Base-by-base conservation (phyloP, 1,140 invertebrate genomes). In the Adelges cooleyi region DNA sequence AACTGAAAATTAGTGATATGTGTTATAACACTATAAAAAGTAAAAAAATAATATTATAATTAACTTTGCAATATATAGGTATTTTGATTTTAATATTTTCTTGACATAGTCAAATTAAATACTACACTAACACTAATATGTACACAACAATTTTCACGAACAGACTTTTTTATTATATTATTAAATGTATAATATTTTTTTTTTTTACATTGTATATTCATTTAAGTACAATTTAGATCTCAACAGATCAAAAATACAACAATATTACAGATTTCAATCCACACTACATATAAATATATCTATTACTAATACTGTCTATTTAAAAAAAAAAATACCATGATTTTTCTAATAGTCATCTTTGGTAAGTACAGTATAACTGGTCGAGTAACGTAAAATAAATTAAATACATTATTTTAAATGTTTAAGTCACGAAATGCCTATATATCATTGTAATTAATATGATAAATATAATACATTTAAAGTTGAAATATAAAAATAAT, bases 151-250 rank as follows among this genome's bases (percentile, higher is more conserved):
- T 46, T 27, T 33, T 62, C 25, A 62, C 27, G 56, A 48, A 62
- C 56, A 62, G 38, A 62, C 56, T 62, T 62, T 27, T 48, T 62
- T 62, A 48, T 62, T 62, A 62, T 48, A 23, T 48, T 48, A 62
- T 29, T 6, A 33, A 6, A 62, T 46, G 22, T 46, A 44, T 17
- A 62, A 20, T 46, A 59, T 59, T 42, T 42, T 62, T 62, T 44
- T 40, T 62, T 62, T 48, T 48, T 62, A 62, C 56, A 62, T 27
- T 46, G 29, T 62, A 62, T 62, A 48, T 48, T 62, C 40, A 46
- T 46, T 33, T 48, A 46, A 62, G 25, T 62, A 62, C 56, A 62
- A 48, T 48, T 48, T 62, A 18, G 56, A 42, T 62, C 56, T 48
- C 33, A 62, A 13, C 9, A 15, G 38, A 46, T 42, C 40, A 20